Evolutionary conservation across 2,113 vertebrate species (phyloP).

Genomic region (Budorcas taxicolor): DNA sequence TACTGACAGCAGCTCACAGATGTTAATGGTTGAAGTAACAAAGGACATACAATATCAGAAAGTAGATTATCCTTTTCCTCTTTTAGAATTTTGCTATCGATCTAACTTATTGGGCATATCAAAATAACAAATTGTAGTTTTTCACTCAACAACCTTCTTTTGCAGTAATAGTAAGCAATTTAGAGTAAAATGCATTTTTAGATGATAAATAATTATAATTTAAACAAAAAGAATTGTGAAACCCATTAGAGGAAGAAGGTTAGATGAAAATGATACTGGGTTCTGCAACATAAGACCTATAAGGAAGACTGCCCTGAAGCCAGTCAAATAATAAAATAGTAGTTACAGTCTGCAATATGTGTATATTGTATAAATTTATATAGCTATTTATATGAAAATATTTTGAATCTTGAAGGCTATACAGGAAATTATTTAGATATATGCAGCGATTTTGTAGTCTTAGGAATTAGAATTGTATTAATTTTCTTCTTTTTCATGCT

Average conservation of each 20-base stretch:
- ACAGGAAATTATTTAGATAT: not conserved
- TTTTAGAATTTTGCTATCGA: conserved; percentile 75
- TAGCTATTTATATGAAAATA: conserved; percentile 55
- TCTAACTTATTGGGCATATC: conserved; percentile 79
- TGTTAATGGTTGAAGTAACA: conserved; percentile 91
- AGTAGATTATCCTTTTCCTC: conserved; percentile 85
- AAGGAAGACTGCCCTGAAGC: not conserved
- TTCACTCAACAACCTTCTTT: conserved; percentile 71
- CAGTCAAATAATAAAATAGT: not conserved
- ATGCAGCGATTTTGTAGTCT: not conserved
- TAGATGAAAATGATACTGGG: not conserved
- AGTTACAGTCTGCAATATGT: not conserved
- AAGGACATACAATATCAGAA: conserved; percentile 87
- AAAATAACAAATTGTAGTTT: conserved; percentile 76
- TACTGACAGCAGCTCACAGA: conserved; percentile 91
- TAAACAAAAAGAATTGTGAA: conserved; percentile 68
- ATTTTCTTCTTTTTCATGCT: not conserved
- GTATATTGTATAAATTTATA: not conserved
- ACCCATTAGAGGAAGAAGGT: conserved; percentile 44
- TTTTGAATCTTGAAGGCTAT: conserved; percentile 42
- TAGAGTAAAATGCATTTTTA: conserved; percentile 69
- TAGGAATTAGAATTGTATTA: conserved; percentile 6
- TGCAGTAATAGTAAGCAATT: conserved; percentile 69
- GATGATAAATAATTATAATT: conserved; percentile 67
- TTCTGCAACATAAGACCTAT: not conserved